Conservation (phyloP, 2,113 vertebrate species). For the Sapayoa aenigma region DNA sequence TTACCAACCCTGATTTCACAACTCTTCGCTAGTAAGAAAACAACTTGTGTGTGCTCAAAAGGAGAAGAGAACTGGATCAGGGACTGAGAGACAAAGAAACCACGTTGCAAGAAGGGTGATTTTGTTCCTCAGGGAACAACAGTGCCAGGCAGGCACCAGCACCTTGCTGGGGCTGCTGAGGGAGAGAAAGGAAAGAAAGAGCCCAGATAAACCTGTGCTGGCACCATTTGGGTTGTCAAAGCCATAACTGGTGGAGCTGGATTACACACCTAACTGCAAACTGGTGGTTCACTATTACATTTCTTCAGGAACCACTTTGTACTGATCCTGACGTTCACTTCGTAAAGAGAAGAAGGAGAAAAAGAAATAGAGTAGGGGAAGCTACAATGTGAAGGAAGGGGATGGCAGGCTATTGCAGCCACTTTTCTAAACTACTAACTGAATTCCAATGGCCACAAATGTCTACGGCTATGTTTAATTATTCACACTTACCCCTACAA, state of each 20-base stretch:
- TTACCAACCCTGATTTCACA: background rate
- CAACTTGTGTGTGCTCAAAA: background rate
- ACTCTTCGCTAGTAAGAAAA: background rate
- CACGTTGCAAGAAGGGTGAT: background rate
- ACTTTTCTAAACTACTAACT: background rate
- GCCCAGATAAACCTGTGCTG: fast-evolving
- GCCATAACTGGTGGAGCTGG: background rate
- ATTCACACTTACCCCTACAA: background rate
- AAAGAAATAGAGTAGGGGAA: background rate
- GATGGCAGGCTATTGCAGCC: background rate
- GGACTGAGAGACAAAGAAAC: background rate
- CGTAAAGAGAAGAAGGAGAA: background rate
- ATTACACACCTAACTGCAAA: background rate
- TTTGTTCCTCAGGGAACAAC: background rate
- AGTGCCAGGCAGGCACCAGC: background rate
- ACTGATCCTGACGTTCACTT: background rate
- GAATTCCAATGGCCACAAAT: background rate
- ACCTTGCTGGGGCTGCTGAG: background rate
- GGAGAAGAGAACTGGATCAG: background rate
- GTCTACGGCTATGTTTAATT: background rate
- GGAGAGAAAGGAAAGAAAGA: background rate
- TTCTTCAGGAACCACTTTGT: background rate
- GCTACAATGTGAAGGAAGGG: background rate
- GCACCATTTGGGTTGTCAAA: background rate
- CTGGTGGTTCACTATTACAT: background rate